A percentile compares a stretch with the other conserved stretches of the same genome.
Evolutionary conservation across 2,113 vertebrate genomes (phyloP).

Genomic region (Apistogramma diplotaenia): DNA sequence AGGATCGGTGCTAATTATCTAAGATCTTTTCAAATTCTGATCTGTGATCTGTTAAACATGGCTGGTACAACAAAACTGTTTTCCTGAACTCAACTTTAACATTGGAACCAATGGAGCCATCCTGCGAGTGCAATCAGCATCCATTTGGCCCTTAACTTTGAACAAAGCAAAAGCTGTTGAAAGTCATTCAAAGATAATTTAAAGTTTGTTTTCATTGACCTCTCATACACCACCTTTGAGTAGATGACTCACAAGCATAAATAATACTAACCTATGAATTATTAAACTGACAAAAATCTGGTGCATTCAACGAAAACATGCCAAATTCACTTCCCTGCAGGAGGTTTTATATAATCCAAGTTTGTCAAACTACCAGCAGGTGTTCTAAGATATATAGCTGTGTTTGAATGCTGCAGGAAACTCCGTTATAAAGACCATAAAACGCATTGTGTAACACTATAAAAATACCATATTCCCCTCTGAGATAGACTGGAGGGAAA

Average conservation of each 20-base stretch:
- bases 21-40: conserved; percentile 60
- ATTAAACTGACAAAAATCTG: neutral
- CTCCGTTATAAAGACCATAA: conserved; percentile 47
- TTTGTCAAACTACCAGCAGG: conserved; percentile 47
- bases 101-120: conserved; percentile 44
- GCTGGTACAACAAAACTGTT: conserved; percentile 53
- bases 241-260: neutral
- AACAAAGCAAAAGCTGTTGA: conserved; percentile 10
- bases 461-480: conserved; percentile 42
- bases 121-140: conserved; percentile 24
- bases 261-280: conserved; percentile 9
- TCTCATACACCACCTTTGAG: neutral
- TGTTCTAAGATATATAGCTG: conserved; percentile 26
- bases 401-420: conserved; percentile 45
- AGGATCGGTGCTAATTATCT: conserved; percentile 57
- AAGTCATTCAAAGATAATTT: neutral
- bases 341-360: conserved; percentile 35
- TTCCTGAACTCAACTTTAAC: conserved; percentile 37
- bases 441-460: conserved; percentile 59
- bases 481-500: conserved; percentile 35
- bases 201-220: neutral
- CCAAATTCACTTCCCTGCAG: conserved; percentile 4
- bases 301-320: conserved; percentile 10
- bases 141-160: conserved; percentile 45
- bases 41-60: conserved; percentile 66